phyloP scores from a whole-genome alignment of 2,888 invertebrate species.

The Lysandra bellargus region DNA sequence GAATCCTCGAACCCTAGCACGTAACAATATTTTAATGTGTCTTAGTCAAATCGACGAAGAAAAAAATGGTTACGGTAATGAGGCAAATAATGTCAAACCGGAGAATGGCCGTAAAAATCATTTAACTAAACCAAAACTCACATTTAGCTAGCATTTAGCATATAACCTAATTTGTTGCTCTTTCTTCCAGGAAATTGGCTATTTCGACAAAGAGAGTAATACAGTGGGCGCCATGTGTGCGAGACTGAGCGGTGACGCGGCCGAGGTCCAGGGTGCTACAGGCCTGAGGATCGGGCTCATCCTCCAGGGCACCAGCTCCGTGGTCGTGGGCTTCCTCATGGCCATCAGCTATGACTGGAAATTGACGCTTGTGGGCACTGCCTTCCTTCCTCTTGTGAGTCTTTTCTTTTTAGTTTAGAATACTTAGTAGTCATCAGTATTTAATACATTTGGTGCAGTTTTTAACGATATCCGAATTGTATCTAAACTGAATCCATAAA shows the following conservation, averaged over 20 bases:
- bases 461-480: no score
- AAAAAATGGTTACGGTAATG: no score
- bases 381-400: constrained; percentile 81
- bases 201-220: constrained; percentile 82
- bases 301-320: constrained; percentile 81
- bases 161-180: background rate
- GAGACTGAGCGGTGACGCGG: constrained; percentile 82
- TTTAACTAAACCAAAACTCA: no score
- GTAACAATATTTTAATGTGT: no score
- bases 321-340: constrained; percentile 80
- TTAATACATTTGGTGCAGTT: no score
- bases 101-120: no score
- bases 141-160: background rate
- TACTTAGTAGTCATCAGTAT: no score
- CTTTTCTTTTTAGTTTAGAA: background rate
- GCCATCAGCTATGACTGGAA: constrained; percentile 82
- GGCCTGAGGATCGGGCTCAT: constrained; percentile 82
- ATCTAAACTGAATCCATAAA: no score
- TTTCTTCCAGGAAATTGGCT: constrained; percentile 79
- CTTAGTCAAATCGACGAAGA: no score
- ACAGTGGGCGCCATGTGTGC: constrained; percentile 83
- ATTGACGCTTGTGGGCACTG: constrained; percentile 80
- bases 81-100: no score
- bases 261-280: constrained; percentile 83
- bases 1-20: no score